A percentile compares a stretch with the other conserved stretches of the same genome.
phyloP scores from a whole-genome alignment of 2,797 vertebrate species.

The Megaceryle alcyon region DNA sequence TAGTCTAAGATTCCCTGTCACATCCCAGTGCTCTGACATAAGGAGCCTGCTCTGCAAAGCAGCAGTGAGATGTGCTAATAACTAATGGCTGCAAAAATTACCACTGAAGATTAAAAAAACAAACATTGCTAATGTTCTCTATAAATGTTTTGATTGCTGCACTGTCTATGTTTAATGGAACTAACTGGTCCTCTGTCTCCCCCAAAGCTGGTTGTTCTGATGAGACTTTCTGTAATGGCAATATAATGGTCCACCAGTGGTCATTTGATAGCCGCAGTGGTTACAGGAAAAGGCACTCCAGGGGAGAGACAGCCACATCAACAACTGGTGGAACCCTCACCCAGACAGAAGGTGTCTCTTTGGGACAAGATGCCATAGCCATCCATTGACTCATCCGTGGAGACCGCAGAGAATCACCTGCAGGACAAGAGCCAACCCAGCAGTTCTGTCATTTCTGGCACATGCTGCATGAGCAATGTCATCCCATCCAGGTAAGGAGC shows the following conservation, averaged over 20 bases:
- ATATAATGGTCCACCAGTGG: background rate
- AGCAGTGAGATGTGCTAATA: background rate
- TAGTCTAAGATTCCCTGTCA: background rate
- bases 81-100: conserved; percentile 13
- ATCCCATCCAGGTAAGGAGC: background rate
- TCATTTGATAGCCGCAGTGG: background rate
- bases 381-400: background rate
- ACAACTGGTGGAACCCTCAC: background rate
- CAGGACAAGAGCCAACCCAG: background rate
- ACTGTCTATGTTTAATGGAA: background rate
- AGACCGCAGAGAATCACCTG: background rate
- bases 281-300: background rate
- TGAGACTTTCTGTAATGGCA: background rate
- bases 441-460: background rate
- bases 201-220: background rate
- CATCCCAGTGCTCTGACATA: background rate
- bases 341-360: background rate
- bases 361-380: background rate
- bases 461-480: background rate
- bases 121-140: background rate
- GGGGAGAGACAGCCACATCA: background rate
- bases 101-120: background rate
- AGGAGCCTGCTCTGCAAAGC: background rate
- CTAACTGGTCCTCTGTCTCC: background rate
- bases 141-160: background rate